Percentiles rank a stretch among this genome's conserved stretches.
Conservation (phyloP, 2,113 vertebrate species). For the Oncorhynchus masou region DNA sequence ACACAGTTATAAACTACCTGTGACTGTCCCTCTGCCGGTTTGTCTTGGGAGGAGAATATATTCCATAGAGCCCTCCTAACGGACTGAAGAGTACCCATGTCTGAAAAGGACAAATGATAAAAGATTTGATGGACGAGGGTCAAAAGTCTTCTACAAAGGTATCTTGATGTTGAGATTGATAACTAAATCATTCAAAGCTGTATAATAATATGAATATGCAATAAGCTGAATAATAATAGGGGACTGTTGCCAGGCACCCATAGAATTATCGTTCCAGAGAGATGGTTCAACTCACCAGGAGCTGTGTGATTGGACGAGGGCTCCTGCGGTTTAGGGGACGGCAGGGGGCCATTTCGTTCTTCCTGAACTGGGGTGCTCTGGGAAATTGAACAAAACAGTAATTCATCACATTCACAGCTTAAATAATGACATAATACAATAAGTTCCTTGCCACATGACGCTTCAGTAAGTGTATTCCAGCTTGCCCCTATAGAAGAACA, state of each 20-base stretch:
- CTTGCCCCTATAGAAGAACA: not conserved
- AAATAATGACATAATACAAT: too few species aligned
- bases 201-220: too few species aligned
- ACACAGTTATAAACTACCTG: constrained; percentile 53
- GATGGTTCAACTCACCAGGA: constrained; percentile 55
- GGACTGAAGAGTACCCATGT: constrained; percentile 62
- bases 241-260: too few species aligned
- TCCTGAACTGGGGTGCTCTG: constrained; percentile 66
- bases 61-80: constrained; percentile 61
- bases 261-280: not conserved
- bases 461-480: not conserved
- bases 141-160: not conserved
- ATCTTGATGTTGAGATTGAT: too few species aligned
- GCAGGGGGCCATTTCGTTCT: constrained; percentile 83
- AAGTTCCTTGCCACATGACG: too few species aligned
- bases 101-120: constrained; percentile 36
- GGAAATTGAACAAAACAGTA: not conserved
- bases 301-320: constrained; percentile 50
- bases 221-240: too few species aligned
- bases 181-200: too few species aligned
- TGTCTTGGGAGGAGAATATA: constrained; percentile 59
- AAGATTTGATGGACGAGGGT: constrained; percentile 2
- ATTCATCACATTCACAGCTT: too few species aligned
- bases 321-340: constrained; percentile 67
- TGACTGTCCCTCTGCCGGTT: constrained; percentile 50